A percentile compares a stretch with the other conserved stretches of the same genome.
phyloP scores from a whole-genome alignment of 1,140 invertebrate genomes.

The Drosophila tristis region DNA sequence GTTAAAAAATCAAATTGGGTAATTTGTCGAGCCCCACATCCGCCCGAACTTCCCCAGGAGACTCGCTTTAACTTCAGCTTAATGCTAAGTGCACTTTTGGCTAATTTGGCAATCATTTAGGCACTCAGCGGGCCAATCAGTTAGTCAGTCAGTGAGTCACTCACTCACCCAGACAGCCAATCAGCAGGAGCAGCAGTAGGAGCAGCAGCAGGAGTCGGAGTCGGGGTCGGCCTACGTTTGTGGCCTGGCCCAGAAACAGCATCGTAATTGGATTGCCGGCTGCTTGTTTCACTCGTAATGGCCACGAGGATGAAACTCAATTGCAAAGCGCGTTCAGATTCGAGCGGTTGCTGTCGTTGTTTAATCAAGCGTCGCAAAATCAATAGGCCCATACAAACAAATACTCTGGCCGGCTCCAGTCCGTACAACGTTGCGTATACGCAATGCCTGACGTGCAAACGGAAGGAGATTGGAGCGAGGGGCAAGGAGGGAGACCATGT shows the following conservation, averaged over 20 bases:
- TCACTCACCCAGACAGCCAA: slow-evolving; percentile 18
- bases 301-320: slow-evolving; percentile 40
- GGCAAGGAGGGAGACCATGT: slow-evolving; percentile 4
- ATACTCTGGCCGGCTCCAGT: neutral
- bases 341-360: slow-evolving; percentile 32
- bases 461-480: too few relatives aligned
- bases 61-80: slow-evolving; percentile 7
- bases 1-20: slow-evolving; percentile 25
- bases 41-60: neutral
- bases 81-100: slow-evolving; percentile 63
- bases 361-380: slow-evolving; percentile 68
- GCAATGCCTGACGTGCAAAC: slow-evolving; percentile 16
- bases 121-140: slow-evolving; percentile 51
- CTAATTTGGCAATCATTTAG: slow-evolving; percentile 72
- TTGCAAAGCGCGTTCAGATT: slow-evolving; percentile 41
- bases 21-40: neutral
- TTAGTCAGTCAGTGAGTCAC: slow-evolving; percentile 34
- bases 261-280: slow-evolving; percentile 63
- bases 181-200: slow-evolving; percentile 27
- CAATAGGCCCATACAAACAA: slow-evolving; percentile 50
- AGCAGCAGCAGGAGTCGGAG: slow-evolving; percentile 19
- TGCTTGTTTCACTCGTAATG: slow-evolving; percentile 45
- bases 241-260: slow-evolving; percentile 47
- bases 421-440: slow-evolving; percentile 37
- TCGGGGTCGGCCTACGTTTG: neutral